Conservation (phyloP, 2,888 invertebrate species). For the Noctua janthina region DNA sequence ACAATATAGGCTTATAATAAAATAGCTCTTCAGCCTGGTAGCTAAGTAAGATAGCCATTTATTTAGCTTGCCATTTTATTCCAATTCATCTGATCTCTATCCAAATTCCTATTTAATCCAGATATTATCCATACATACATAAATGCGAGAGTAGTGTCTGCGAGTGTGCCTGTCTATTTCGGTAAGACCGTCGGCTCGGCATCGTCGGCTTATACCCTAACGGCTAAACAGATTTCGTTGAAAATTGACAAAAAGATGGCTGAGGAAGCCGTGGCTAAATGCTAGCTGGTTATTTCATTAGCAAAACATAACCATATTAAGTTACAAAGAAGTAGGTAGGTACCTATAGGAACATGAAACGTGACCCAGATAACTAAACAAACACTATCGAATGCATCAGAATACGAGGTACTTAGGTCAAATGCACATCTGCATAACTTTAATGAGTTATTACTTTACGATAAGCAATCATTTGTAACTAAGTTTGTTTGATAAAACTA, state of each 20-base stretch:
- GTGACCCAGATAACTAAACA: conserved; percentile 42
- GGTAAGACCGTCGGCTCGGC: no score
- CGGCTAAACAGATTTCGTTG: background rate
- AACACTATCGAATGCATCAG: conserved; percentile 47
- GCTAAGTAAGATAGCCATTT: background rate
- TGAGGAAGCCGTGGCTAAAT: background rate
- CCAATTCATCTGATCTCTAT: background rate
- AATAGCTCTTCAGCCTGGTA: no score
- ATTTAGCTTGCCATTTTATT: background rate
- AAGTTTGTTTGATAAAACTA: conserved; percentile 6
- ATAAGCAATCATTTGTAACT: conserved; percentile 40
- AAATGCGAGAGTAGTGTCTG: background rate
- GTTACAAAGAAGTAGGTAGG: conserved; percentile 5
- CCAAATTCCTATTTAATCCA: background rate
- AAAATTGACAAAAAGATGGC: background rate
- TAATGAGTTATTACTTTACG: conserved; percentile 47
- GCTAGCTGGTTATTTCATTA: background rate
- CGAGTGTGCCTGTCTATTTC: no score
- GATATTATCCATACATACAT: background rate
- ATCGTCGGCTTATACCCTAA: background rate
- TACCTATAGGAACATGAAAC: conserved; percentile 1
- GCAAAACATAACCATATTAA: background rate
- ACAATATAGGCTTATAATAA: no score
- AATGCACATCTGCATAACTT: conserved; percentile 57
- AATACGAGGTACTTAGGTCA: conserved; percentile 45